Percentiles rank a stretch among this genome's conserved stretches.
These are phyloP conservation scores for Trachops cirrhosus DNA, from an alignment of 2,797 vertebrate species.

Conservation along the genomic window DNA sequence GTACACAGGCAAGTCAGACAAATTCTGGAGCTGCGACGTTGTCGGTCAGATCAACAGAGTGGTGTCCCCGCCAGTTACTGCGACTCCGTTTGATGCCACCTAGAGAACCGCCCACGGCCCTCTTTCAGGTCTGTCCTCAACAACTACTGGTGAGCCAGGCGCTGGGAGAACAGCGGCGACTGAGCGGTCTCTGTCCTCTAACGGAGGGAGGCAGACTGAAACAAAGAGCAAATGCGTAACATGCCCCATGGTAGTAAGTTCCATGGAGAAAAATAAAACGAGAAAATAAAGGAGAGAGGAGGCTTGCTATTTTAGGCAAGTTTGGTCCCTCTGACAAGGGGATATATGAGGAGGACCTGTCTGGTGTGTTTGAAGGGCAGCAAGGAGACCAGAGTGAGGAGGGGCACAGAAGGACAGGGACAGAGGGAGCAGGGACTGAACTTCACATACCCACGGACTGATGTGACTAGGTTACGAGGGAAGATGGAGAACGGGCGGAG, in stretches of 20 bases:
- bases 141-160: background rate
- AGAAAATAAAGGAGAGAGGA: background rate
- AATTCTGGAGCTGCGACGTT: background rate
- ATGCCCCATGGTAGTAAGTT: background rate
- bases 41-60: background rate
- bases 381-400: background rate
- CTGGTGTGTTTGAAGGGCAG: background rate
- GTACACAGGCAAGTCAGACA: background rate
- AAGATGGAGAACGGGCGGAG: background rate
- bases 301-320: background rate
- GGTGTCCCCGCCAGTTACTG: background rate
- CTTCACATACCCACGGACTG: background rate
- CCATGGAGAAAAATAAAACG: background rate
- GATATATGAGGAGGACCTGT: background rate
- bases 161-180: background rate
- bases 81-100: background rate
- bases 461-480: background rate
- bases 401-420: too few relatives aligned
- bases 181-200: background rate
- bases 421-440: background rate
- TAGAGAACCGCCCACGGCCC: background rate
- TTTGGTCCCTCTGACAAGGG: background rate
- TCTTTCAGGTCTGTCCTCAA: background rate
- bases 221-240: background rate
- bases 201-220: background rate